Evolutionary conservation across 2,888 invertebrate species (phyloP).

Genomic region (Lithophane semibrunnea): DNA sequence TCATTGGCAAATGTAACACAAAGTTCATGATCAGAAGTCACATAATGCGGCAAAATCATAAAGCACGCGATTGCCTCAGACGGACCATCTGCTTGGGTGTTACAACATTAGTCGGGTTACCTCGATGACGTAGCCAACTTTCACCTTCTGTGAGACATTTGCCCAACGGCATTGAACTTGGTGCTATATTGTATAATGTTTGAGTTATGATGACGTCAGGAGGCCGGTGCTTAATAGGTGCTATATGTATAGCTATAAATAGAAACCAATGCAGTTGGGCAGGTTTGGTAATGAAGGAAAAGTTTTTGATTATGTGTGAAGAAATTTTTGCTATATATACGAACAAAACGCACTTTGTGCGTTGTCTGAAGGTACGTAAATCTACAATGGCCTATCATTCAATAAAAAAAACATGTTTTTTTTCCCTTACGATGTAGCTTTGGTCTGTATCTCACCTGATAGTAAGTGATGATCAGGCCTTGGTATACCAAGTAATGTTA

Average conservation of each 20-base stretch:
- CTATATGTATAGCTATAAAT: background rate
- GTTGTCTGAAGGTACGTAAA: too few relatives aligned
- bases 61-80: slow-evolving; percentile 49
- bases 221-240: slow-evolving; percentile 5
- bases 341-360: background rate
- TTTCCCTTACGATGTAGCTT: too few relatives aligned
- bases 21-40: slow-evolving; percentile 68
- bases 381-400: too few relatives aligned
- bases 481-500: too few relatives aligned
- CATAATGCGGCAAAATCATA: slow-evolving; percentile 52
- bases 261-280: background rate
- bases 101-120: slow-evolving; percentile 69
- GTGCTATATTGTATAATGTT: slow-evolving; percentile 66
- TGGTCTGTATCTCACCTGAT: too few relatives aligned
- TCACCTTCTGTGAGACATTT: slow-evolving; percentile 80
- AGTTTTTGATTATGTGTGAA: background rate
- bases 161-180: slow-evolving; percentile 86
- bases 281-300: slow-evolving; percentile 21
- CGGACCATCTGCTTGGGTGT: slow-evolving; percentile 57
- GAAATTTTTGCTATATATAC: background rate
- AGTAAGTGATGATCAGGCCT: too few relatives aligned
- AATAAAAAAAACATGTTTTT: too few relatives aligned
- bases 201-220: slow-evolving; percentile 68
- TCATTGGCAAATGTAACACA: slow-evolving; percentile 27
- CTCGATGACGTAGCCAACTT: slow-evolving; percentile 75